Evolutionary conservation across 2,888 invertebrate genomes (phyloP), one percentile per base, ranked within the genome.

Genomic region (Phengaris alcon): DNA sequence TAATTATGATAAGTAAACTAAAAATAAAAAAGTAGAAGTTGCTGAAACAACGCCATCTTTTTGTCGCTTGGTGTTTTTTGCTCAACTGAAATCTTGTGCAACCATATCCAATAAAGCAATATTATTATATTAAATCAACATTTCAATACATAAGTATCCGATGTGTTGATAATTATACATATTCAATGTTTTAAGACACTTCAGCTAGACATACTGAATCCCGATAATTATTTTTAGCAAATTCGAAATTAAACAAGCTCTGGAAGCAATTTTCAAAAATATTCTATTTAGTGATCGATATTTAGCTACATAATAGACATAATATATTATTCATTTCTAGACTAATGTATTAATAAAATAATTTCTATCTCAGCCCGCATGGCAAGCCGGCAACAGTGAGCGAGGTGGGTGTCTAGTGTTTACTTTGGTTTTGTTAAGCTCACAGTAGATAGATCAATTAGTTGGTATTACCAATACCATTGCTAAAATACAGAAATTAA

Each of bases 351-450:
- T 69, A 69, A 69, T 69, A 9, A 69, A 64, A 69, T 35, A 72
- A 72, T 72, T 52, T 35, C 48, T 72, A 35, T 72, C 51, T 22
- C 48, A 52, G 72, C 72, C 46, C 69, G 69, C 69, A 52, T 72
- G 72, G 72, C 72, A 72, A 72, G 72, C 46, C 69, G 69, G 48
- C 69, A 5, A 15, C 69, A 35, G 22, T 72, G 35, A 72, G 72
- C 72, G 72, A 54, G 72, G 72, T 72, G 72, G 72, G 72, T 72
- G 51, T 3, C n/a, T 54, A 52, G 72, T 54, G 35, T 72, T 72
- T 72, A 52, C 35, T 72, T 72, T 70, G 51, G 48, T 70, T 70
- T 48, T 51, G 6, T 15, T 70, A 15, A 51, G 70, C 48, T 70
- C 70, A 70, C 70, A 22, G 64, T 64, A 64, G 10, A 64, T 64